A percentile compares a stretch with the other conserved stretches of the same genome.
Evolutionary conservation across 2,113 vertebrate species (phyloP).

Genomic region (Lampris megalopsis): DNA sequence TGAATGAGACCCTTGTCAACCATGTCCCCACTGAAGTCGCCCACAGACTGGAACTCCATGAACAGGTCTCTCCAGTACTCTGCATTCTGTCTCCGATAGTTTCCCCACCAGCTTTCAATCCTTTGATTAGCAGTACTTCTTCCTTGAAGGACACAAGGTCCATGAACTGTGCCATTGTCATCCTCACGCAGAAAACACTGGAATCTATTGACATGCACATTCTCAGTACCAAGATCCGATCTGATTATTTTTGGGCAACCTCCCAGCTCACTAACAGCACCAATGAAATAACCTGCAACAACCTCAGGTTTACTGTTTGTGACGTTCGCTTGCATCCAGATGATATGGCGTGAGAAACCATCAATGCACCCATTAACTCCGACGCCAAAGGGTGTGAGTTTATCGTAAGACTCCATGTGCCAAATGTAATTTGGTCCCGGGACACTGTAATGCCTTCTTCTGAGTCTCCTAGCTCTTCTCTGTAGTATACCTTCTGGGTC

Average conservation of each 20-base stretch:
- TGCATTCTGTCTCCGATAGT: neutral
- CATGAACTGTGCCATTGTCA: neutral
- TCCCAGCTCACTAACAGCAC: neutral
- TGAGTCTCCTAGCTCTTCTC: conserved; percentile 1
- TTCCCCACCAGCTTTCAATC: conserved; percentile 2
- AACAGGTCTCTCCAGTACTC: conserved; percentile 1
- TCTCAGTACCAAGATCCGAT: conserved; percentile 20
- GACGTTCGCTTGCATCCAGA: conserved; percentile 20
- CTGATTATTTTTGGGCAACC: conserved; percentile 14
- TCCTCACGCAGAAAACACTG: neutral
- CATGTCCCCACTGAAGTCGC: neutral
- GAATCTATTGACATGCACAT: conserved; percentile 10
- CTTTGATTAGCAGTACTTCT: neutral
- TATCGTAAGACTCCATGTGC: conserved; percentile 21
- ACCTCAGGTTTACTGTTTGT: neutral
- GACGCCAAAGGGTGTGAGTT: conserved; percentile 15
- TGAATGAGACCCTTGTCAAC: neutral
- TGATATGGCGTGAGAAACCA: conserved; percentile 11
- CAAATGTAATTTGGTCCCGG: conserved; percentile 17
- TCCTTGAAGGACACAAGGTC: neutral
- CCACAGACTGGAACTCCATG: neutral
- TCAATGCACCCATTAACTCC: conserved; percentile 29
- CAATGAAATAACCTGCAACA: neutral
- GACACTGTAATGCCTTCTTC: conserved; percentile 6
- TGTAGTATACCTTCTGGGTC: conserved; percentile 8